phyloP scores from a whole-genome alignment of 2,888 invertebrate species.

The Diabrotica balteata region DNA sequence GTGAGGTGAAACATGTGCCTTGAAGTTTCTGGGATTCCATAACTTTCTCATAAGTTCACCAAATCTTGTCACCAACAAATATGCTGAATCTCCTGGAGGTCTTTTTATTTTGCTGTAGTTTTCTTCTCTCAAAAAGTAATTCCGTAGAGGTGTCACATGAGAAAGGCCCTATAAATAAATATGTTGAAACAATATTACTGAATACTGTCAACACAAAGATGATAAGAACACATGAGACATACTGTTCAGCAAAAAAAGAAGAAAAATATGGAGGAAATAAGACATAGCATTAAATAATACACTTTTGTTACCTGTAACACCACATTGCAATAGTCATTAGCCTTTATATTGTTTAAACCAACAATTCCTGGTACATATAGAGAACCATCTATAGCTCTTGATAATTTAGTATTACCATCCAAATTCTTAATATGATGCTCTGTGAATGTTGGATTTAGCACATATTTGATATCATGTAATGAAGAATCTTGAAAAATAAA shows the following conservation, averaged over 20 bases:
- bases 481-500: conserved; percentile 76
- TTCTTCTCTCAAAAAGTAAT: conserved; percentile 93
- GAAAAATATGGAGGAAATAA: too few species aligned
- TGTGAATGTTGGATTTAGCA: conserved; percentile 95
- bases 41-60: conserved; percentile 96
- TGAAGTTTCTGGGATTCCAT: conserved; percentile 99
- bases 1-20: conserved; percentile 99
- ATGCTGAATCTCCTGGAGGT: conserved; percentile 94
- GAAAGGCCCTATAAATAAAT: conserved; percentile 76
- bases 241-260: not conserved
- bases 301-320: conserved; percentile 80
- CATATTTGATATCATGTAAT: conserved; percentile 97
- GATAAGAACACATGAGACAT: too few species aligned
- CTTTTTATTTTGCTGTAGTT: conserved; percentile 89
- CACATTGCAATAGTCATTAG: conserved; percentile 99
- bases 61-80: conserved; percentile 88
- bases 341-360: conserved; percentile 98
- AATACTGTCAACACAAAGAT: too few species aligned
- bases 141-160: conserved; percentile 91
- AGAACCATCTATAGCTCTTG: conserved; percentile 94
- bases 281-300: too few species aligned
- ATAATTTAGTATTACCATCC: conserved; percentile 83
- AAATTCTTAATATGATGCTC: conserved; percentile 81
- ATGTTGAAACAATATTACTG: too few species aligned
- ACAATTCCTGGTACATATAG: conserved; percentile 98